Evolutionary conservation across 2,113 vertebrate species (phyloP).

Genomic region (Oreochromis aureus): DNA sequence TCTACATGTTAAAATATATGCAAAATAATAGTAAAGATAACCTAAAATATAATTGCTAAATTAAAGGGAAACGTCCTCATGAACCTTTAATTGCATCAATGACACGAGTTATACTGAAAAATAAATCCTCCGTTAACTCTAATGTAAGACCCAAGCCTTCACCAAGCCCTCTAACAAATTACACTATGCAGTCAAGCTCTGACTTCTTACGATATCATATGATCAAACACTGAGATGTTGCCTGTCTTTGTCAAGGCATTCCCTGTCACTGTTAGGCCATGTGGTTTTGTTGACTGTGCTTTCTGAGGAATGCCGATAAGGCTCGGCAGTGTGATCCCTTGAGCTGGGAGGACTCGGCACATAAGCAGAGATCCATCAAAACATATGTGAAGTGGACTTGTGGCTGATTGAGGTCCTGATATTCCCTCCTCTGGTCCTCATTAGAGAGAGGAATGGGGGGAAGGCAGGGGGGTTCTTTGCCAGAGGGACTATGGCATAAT

Average conservation of each 20-base stretch:
- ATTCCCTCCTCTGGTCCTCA: conserved; percentile 68
- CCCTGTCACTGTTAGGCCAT: conserved; percentile 37
- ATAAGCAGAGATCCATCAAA: conserved; percentile 52
- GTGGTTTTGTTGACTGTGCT: conserved; percentile 44
- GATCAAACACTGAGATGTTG: conserved; percentile 44
- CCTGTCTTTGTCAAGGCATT: conserved; percentile 14
- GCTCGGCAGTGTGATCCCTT: conserved; percentile 23
- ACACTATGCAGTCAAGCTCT: neutral
- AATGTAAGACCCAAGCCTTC: neutral
- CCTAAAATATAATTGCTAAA: neutral
- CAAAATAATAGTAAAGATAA: neutral
- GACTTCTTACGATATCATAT: conserved; percentile 1
- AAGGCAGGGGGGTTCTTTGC: conserved; percentile 50
- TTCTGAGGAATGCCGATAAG: conserved; percentile 55
- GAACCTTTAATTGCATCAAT: neutral
- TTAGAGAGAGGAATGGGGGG: conserved; percentile 66
- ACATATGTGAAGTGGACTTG: conserved; percentile 61
- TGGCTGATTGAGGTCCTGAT: conserved; percentile 61
- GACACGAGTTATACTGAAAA: neutral
- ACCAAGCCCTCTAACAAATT: conserved; percentile 32
- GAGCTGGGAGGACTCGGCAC: conserved; percentile 33
- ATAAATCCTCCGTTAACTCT: neutral
- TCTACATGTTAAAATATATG: neutral
- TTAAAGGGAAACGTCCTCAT: neutral
- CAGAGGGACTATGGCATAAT: neutral